A percentile compares a stretch with the other conserved stretches of the same genome.
These are phyloP conservation scores for Melinaea menophilus DNA, from an alignment of 2,888 invertebrate genomes.

Conservation along the genomic window DNA sequence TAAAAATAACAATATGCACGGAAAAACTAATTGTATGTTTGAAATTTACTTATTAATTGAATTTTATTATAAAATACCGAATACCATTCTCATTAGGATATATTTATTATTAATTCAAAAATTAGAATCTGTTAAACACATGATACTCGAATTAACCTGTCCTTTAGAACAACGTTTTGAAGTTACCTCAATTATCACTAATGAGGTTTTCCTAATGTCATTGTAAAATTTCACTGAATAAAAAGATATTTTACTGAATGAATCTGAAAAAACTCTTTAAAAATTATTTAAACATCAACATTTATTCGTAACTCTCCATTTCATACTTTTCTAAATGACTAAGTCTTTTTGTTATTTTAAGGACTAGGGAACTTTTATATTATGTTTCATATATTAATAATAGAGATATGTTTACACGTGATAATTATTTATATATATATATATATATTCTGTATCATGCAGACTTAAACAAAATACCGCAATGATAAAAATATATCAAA, in stretches of 20 bases:
- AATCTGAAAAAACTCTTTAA: background rate
- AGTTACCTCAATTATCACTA: slow-evolving; percentile 13
- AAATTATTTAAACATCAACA: background rate
- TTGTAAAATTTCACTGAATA: background rate
- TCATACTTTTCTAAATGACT: too few species aligned
- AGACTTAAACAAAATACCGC: background rate
- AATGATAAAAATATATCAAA: background rate
- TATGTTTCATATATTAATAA: too few species aligned
- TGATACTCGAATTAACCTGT: slow-evolving; percentile 10
- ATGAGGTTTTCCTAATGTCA: slow-evolving; percentile 9
- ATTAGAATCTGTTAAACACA: slow-evolving; percentile 8
- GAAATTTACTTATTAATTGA: background rate
- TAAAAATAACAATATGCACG: too few species aligned
- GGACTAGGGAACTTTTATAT: too few species aligned
- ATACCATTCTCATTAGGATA: background rate
- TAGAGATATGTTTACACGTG: too few species aligned
- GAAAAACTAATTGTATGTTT: too few species aligned
- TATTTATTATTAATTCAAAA: slow-evolving; percentile 13
- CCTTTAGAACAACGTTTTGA: slow-evolving; percentile 7
- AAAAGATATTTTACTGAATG: background rate
- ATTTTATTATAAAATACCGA: background rate
- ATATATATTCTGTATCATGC: too few species aligned
- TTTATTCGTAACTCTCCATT: background rate
- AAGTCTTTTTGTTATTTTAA: too few species aligned
- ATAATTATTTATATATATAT: too few species aligned